Evolutionary conservation across 2,113 vertebrate genomes (phyloP).

Genomic region (Lathamus discolor): DNA sequence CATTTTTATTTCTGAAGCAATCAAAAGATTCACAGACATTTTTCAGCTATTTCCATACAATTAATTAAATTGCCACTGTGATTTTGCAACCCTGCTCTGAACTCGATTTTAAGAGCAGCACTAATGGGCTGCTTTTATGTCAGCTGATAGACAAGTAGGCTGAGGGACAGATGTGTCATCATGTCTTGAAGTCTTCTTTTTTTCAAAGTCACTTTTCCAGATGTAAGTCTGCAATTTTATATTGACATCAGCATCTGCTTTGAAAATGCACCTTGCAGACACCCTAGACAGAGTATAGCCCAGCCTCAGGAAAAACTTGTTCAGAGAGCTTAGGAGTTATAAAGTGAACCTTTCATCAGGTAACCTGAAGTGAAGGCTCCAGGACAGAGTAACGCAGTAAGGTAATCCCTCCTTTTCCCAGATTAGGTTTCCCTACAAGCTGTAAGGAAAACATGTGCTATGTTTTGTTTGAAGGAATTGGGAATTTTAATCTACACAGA

Average conservation of each 20-base stretch:
- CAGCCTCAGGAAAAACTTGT: background rate
- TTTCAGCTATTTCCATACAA: background rate
- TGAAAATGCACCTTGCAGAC: constrained; percentile 1
- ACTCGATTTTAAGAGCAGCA: background rate
- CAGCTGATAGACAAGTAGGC: background rate
- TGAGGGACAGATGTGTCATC: background rate
- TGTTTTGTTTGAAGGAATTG: background rate
- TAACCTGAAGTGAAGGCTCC: background rate
- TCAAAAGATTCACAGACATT: background rate
- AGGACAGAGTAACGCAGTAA: background rate
- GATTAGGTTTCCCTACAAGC: background rate
- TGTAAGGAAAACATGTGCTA: background rate
- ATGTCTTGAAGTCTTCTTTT: background rate
- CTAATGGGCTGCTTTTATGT: background rate
- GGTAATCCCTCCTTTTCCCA: background rate
- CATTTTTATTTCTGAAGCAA: constrained; percentile 3
- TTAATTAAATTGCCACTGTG: background rate
- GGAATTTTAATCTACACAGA: background rate
- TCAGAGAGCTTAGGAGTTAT: background rate
- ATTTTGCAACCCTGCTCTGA: background rate
- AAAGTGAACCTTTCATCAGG: background rate
- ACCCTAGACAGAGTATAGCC: background rate
- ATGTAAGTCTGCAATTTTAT: background rate
- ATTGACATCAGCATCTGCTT: background rate
- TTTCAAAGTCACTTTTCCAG: background rate